A percentile compares a stretch with the other conserved stretches of the same genome.
phyloP scores from a whole-genome alignment of 2,797 vertebrate species.

The Psittacula echo region DNA sequence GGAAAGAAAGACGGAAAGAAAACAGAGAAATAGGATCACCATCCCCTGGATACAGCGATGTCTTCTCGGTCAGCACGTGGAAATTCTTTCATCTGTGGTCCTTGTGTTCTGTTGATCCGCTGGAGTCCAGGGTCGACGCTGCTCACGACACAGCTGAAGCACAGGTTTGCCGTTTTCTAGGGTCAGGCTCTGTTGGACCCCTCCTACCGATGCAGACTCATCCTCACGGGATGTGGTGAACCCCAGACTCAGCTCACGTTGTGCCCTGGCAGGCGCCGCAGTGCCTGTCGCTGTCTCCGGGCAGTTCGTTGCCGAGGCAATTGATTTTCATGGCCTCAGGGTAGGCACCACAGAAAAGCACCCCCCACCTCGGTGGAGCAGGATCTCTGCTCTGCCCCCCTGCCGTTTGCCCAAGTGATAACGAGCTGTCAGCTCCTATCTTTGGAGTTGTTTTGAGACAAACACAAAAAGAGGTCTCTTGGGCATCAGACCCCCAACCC shows the following conservation, averaged over 20 bases:
- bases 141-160: not conserved
- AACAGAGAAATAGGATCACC: not conserved
- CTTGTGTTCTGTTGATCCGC: not conserved
- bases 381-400: not conserved
- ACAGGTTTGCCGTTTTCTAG: not conserved
- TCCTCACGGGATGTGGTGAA: not conserved
- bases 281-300: not conserved
- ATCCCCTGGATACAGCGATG: not conserved
- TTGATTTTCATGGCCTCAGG: not conserved
- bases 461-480: not conserved
- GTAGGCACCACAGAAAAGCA: not conserved
- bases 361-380: not conserved
- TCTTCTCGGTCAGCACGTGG: not conserved
- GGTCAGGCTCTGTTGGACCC: not conserved
- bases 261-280: not conserved
- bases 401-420: not conserved
- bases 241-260: too few species aligned
- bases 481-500: not conserved
- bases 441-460: not conserved
- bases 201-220: not conserved
- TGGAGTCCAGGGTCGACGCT: not conserved
- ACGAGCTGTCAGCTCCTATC: not conserved
- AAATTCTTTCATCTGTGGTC: not conserved
- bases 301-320: not conserved
- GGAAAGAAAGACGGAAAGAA: not conserved